phyloP scores from a whole-genome alignment of 1,140 invertebrate genomes.

The Akabosia matsudoensis region DNA sequence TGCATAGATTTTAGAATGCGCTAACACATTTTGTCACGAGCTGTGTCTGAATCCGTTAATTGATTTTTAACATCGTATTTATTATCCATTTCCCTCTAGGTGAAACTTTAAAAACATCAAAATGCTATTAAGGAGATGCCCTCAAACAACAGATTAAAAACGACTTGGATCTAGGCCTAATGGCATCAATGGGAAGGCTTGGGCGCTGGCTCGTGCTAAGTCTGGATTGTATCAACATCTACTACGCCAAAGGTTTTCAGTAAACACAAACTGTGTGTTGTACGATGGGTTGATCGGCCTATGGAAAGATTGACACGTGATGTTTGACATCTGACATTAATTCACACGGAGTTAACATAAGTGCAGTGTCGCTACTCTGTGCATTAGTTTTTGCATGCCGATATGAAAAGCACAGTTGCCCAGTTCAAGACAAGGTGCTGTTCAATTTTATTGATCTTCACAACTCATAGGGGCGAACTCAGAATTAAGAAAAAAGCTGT shows the following conservation, averaged over 20 bases:
- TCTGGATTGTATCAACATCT: too few species aligned
- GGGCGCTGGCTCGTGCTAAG: too few species aligned
- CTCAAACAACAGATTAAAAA: too few species aligned
- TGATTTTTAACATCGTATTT: not conserved
- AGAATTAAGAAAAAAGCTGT: not conserved
- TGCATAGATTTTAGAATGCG: not conserved
- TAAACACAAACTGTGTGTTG: not conserved
- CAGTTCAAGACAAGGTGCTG: too few species aligned
- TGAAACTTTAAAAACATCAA: constrained; percentile 1
- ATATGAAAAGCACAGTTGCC: too few species aligned
- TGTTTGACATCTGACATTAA: constrained; percentile 25
- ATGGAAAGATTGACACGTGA: constrained; percentile 17
- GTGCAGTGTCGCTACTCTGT: too few species aligned
- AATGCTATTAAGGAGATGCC: constrained; percentile 25
- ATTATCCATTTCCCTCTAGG: not conserved
- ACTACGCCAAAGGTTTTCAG: not conserved
- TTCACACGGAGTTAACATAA: constrained; percentile 11
- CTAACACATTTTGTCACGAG: not conserved
- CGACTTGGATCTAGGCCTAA: not conserved
- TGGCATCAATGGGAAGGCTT: not conserved
- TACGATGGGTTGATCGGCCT: not conserved
- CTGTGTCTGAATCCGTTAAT: not conserved
- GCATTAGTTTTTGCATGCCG: too few species aligned
- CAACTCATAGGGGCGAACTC: not conserved
- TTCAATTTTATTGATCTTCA: constrained; percentile 15